Percentiles rank a stretch among this genome's conserved stretches.
These are phyloP conservation scores for Desmophyllum pertusum DNA, from an alignment of 92 coral and sea anemone species.

Conservation along the genomic window DNA sequence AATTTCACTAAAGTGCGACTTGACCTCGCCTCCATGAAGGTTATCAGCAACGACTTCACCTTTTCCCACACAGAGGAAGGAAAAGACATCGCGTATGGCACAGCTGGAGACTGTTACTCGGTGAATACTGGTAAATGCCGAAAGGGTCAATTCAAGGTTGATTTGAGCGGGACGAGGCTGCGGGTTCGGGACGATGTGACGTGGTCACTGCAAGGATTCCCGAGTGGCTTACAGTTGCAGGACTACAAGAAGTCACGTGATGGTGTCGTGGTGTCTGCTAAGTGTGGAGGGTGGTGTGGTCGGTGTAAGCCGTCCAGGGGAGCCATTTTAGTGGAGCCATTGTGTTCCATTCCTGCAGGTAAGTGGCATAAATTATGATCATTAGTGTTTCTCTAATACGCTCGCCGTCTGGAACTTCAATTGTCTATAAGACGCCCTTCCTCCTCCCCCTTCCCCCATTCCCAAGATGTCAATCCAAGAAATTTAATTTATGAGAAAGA, in stretches of 20 bases:
- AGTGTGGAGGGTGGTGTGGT: conserved; percentile 98
- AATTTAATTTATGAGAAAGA: too few relatives aligned
- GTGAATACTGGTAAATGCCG: conserved; percentile 89
- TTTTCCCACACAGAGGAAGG: conserved; percentile 67
- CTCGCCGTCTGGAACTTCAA: too few relatives aligned
- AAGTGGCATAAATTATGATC: neutral
- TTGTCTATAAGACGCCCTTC: too few relatives aligned
- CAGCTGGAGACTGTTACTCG: conserved; percentile 98
- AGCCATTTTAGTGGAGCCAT: conserved; percentile 65
- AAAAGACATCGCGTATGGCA: conserved; percentile 80
- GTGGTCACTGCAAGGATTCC: conserved; percentile 92
- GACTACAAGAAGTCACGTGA: conserved; percentile 66
- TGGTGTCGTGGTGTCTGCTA: conserved; percentile 77
- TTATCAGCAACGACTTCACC: conserved; percentile 72
- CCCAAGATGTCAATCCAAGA: too few relatives aligned
- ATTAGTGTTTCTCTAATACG: too few relatives aligned
- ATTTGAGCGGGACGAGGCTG: conserved; percentile 84
- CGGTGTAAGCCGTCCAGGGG: conserved; percentile 88
- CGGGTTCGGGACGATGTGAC: conserved; percentile 70
- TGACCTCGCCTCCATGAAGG: conserved; percentile 69
- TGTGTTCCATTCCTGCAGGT: conserved; percentile 89
- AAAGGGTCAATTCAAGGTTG: conserved; percentile 89
- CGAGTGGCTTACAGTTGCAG: conserved; percentile 77
- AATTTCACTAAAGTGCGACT: conserved; percentile 76
- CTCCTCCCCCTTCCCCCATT: too few relatives aligned